Conservation (phyloP, 1,140 invertebrate species). For the Magallana angulata region DNA sequence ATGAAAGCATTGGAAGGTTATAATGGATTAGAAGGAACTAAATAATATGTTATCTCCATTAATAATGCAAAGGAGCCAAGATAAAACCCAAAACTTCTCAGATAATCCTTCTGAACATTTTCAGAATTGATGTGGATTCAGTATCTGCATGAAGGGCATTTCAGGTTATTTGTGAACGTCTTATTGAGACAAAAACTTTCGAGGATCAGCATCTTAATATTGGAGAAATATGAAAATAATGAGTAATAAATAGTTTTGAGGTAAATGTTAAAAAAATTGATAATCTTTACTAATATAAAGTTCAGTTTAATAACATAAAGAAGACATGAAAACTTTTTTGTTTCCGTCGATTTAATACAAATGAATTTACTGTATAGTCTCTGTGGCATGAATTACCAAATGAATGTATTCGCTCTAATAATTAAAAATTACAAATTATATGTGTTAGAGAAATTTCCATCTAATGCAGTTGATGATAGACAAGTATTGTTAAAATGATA, state of each 20-base stretch:
- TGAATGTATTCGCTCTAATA: too few species aligned
- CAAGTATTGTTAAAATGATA: neutral
- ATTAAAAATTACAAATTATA: neutral
- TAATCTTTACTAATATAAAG: too few species aligned
- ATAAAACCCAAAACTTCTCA: neutral
- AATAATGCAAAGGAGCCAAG: neutral
- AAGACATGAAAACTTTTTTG: too few species aligned
- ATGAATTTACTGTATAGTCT: too few species aligned
- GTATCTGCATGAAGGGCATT: slow-evolving; percentile 19
- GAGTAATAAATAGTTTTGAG: too few species aligned
- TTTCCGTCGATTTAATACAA: neutral
- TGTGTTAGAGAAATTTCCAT: neutral
- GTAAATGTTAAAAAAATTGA: too few species aligned
- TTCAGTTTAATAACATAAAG: too few species aligned
- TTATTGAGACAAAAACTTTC: neutral
- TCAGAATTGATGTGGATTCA: neutral
- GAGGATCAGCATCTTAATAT: too few species aligned
- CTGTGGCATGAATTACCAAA: too few species aligned
- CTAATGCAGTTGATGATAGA: too few species aligned
- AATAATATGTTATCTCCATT: neutral
- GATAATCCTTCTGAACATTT: slow-evolving; percentile 40
- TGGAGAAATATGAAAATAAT: too few species aligned
- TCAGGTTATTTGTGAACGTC: neutral
- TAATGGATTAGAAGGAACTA: too few species aligned
- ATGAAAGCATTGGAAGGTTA: neutral